Evolutionary conservation across 2,888 invertebrate genomes (phyloP), one percentile per base, ranked within the genome.

Genomic region (Brachycybe producta): DNA sequence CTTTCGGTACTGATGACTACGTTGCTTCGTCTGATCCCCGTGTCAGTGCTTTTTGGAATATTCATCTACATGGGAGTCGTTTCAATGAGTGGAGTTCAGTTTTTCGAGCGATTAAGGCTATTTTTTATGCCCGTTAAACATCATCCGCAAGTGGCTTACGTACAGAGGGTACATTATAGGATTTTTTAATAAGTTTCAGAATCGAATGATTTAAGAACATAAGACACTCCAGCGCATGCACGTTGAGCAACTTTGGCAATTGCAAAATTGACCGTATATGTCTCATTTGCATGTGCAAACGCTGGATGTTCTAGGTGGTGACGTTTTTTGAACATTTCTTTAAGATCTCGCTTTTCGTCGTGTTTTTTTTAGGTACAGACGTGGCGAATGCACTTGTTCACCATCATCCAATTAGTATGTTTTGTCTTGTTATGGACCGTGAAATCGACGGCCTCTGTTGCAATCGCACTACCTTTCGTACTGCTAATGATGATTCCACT

Each of bases 21-120:
- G 5, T 72, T 86, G 53, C 71, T 95, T 49, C 74, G 82, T 24
- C 73, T 82, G 49, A 86, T 97, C 54, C 95, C 97, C 1, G 84
- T 94, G 78, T 81, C 95, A n/a, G 91, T 94, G 47, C 75, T 98
- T 21, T 90, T 95, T 65, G 97, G 97, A 21, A 88, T 97, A 26
- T 97, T 98, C 71, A 77, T 97, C 17, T 68, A 67, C 53, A 88
- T 90, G 88, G 97, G 97, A 49, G 80, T 94, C 55, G 88, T 92
- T 0, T 90, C 92, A 4, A 83, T 91, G 60, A 84, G 82, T 60
- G 92, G 92, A 53, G 90, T 95, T 21, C 92, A 95, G 69, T 78
- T 97, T 65, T 87, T 92, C 68, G 88, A 94, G 61, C 75, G 97
- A 52, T 72, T 85, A 57, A 78, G 84, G 59, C 73, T 97, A 42